phyloP scores from a whole-genome alignment of 2,113 vertebrate species.

The Galeopterus variegatus region DNA sequence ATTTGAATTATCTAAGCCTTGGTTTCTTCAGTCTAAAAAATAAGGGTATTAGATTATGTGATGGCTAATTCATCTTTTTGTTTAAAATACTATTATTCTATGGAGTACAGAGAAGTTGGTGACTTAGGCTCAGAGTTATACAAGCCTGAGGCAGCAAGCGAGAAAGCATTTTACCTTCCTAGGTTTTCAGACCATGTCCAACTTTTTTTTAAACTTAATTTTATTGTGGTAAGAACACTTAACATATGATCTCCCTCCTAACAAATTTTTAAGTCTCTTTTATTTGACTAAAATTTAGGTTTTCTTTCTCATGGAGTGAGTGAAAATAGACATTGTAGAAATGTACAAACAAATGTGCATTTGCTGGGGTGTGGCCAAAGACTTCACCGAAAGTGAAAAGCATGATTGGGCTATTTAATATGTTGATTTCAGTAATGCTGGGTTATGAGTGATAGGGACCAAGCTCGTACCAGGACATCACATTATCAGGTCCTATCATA shows the following conservation, averaged over 20 bases:
- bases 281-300: not conserved
- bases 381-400: conserved; percentile 36
- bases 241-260: not conserved
- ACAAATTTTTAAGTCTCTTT: not conserved
- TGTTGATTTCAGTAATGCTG: not conserved
- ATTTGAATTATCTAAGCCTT: not conserved
- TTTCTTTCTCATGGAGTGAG: not conserved
- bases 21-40: conserved; percentile 23
- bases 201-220: not conserved
- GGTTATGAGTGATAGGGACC: conserved; percentile 51
- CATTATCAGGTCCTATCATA: not conserved
- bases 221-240: not conserved
- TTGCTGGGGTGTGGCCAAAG: not conserved
- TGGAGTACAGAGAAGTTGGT: not conserved
- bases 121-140: not conserved
- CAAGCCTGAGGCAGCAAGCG: not conserved
- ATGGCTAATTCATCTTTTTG: conserved; percentile 31
- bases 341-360: not conserved
- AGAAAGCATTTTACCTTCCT: conserved; percentile 18
- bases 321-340: conserved; percentile 50
- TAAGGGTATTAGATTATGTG: not conserved
- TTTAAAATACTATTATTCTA: conserved; percentile 26
- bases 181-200: not conserved
- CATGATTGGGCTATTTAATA: not conserved
- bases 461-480: not conserved